Percentiles rank a stretch among this genome's conserved stretches.
Evolutionary conservation across 2,113 vertebrate genomes (phyloP).

Genomic region (Serinus canaria): DNA sequence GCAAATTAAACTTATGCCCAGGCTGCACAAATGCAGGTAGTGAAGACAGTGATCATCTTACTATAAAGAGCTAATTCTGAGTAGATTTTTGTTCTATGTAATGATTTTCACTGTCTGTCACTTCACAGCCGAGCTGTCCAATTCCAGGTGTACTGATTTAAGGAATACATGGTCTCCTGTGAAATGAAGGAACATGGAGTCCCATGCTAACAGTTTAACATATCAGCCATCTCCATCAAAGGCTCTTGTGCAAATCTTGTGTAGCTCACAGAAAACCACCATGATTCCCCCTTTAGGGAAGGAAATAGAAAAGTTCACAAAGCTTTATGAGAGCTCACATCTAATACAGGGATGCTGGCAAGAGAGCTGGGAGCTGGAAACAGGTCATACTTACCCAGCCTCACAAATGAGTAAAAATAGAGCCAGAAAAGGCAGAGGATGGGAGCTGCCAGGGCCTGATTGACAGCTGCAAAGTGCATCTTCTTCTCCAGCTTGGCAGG

Average conservation of each 20-base stretch:
- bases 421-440: slow-evolving; percentile 97
- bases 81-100: background rate
- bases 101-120: background rate
- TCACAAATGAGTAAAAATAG: slow-evolving; percentile 90
- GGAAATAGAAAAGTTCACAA: background rate
- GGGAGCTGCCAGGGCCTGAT: slow-evolving; percentile 89
- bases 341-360: background rate
- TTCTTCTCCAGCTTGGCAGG: slow-evolving; percentile 86
- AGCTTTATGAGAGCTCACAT: background rate
- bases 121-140: background rate
- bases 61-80: background rate
- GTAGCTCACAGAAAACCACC: background rate
- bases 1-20: background rate
- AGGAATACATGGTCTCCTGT: background rate
- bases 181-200: background rate
- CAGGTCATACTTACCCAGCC: slow-evolving; percentile 76
- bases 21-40: background rate
- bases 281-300: background rate
- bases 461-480: slow-evolving; percentile 90
- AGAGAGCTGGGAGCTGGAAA: background rate
- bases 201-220: background rate
- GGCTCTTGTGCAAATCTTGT: background rate
- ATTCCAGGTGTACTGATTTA: background rate
- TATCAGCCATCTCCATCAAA: background rate
- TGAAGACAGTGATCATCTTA: background rate